These are phyloP conservation scores for Rhysida immarginata DNA, from an alignment of 1,140 invertebrate species.

Conservation along the genomic window DNA sequence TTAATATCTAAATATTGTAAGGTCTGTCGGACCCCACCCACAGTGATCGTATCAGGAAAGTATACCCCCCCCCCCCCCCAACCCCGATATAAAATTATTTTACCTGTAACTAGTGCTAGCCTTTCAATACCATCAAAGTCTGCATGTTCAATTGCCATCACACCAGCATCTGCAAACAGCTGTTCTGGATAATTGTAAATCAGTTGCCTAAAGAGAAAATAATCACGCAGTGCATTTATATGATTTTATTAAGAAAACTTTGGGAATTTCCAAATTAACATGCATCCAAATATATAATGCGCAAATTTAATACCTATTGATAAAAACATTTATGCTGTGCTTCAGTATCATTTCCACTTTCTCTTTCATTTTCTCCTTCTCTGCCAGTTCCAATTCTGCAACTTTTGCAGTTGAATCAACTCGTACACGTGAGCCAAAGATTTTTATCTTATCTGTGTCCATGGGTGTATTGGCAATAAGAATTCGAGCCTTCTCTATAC, in stretches of 20 bases:
- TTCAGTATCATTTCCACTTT: conserved; percentile 95
- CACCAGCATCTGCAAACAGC: conserved; percentile 90
- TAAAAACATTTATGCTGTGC: conserved; percentile 96
- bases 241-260: not conserved
- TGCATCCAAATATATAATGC: conserved; percentile 8
- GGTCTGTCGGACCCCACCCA: too few species aligned
- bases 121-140: conserved; percentile 99
- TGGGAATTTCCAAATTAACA: not conserved
- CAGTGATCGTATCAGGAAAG: too few species aligned
- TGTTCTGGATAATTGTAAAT: conserved; percentile 99
- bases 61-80: too few species aligned
- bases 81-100: not conserved
- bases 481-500: conserved; percentile 84
- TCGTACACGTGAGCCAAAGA: conserved; percentile 95
- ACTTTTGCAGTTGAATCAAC: conserved; percentile 98
- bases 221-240: not conserved
- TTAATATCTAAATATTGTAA: too few species aligned
- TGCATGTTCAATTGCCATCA: conserved; percentile 99
- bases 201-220: conserved; percentile 53
- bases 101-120: conserved; percentile 81
- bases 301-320: conserved; percentile 61
- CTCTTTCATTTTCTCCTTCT: conserved; percentile 99
- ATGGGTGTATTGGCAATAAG: conserved; percentile 99
- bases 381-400: conserved; percentile 90
- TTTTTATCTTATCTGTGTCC: conserved; percentile 99